These are phyloP conservation scores for Oceanodroma tethys DNA, from an alignment of 2,113 vertebrate genomes.

Conservation along the genomic window DNA sequence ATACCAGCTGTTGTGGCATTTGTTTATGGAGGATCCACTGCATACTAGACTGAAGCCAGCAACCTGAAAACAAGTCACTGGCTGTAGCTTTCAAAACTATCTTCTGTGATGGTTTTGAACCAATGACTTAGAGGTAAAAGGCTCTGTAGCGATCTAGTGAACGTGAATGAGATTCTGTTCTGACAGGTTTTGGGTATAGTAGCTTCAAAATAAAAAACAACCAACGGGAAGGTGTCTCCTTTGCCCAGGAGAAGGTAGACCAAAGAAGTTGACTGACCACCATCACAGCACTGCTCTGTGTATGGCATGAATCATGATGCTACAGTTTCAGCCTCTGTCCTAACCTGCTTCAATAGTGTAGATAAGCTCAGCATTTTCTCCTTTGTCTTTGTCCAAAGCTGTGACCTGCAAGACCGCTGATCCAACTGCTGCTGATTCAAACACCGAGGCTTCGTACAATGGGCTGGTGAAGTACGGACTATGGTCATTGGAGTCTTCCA, in stretches of 20 bases:
- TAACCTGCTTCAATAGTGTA: conserved; percentile 94
- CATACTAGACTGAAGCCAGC: neutral
- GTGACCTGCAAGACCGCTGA: conserved; percentile 93
- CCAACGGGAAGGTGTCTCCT: neutral
- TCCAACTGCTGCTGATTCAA: conserved; percentile 94
- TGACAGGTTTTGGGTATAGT: neutral
- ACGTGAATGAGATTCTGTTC: neutral
- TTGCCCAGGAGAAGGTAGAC: neutral
- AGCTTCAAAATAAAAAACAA: neutral
- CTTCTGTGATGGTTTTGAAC: neutral
- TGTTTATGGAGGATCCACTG: neutral
- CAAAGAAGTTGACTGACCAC: neutral
- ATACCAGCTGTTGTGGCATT: neutral
- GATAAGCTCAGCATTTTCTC: conserved; percentile 89
- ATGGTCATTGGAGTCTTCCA: conserved; percentile 95
- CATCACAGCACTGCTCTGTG: neutral
- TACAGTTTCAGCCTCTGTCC: neutral
- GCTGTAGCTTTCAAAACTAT: neutral
- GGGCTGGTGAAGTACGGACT: conserved; percentile 90
- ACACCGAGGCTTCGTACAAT: conserved; percentile 89
- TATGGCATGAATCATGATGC: neutral
- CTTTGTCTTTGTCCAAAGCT: conserved; percentile 95
- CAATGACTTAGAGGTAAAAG: neutral
- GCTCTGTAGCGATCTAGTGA: neutral
- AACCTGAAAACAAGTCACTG: neutral